Conservation (phyloP, 2,113 vertebrate genomes). For the Thryonomys swinderianus region DNA sequence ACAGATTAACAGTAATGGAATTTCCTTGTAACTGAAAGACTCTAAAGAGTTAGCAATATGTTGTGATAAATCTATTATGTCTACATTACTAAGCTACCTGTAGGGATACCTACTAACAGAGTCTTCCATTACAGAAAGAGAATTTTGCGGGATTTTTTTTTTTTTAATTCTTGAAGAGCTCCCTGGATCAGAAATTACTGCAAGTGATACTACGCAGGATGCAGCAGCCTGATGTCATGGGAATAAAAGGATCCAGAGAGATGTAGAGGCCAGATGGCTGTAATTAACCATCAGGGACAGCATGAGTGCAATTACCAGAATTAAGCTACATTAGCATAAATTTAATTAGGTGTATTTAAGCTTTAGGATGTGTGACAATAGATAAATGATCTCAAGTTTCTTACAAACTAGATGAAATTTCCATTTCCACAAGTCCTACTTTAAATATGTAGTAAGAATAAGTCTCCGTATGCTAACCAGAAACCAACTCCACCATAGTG, state of each 20-base stretch:
- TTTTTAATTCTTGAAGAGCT: neutral
- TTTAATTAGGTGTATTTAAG: slow-evolving; percentile 58
- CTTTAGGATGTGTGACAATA: slow-evolving; percentile 43
- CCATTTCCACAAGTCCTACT: neutral
- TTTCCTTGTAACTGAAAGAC: neutral
- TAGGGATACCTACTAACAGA: neutral
- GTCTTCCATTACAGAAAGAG: neutral
- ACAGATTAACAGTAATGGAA: neutral
- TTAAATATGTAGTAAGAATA: neutral
- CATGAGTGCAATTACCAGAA: slow-evolving; percentile 23
- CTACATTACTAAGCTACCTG: neutral
- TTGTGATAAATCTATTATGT: neutral
- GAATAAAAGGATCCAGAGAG: neutral
- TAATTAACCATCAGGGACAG: neutral
- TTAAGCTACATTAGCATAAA: slow-evolving; percentile 46
- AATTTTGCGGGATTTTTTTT: neutral
- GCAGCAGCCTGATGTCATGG: neutral
- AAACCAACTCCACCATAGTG: neutral
- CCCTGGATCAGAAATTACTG: neutral
- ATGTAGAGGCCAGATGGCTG: slow-evolving; percentile 22
- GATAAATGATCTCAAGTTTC: slow-evolving; percentile 14
- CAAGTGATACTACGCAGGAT: neutral
- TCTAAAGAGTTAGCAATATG: neutral
- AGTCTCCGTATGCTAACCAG: neutral
- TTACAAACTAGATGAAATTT: slow-evolving; percentile 37